Base-by-base conservation (phyloP, 2,797 vertebrate species). In the Karalla daura region DNA sequence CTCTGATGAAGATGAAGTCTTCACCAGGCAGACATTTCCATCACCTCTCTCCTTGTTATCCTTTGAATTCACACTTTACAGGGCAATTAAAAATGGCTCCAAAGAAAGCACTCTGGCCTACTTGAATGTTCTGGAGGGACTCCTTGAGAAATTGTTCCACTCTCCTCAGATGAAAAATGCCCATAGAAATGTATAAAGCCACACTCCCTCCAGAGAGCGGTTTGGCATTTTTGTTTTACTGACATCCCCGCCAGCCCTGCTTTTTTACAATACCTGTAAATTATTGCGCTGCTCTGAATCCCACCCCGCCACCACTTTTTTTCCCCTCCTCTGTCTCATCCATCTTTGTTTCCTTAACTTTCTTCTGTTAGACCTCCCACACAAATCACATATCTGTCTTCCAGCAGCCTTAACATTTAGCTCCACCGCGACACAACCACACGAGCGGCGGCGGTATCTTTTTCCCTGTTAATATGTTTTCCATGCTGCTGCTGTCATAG, bases 181-280 rank as follows among this genome's bases (percentile, higher is more conserved):
- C 79, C 83, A 68, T 28, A 41, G 71, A 78, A 83, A 86, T 69
- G 75, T 81, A 70, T 70, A 80, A 88, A 86, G 64, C 55, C 12
- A 2, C 70, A 5, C 59, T 76, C 56, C 70, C 78, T 74, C 76
- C 37, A 35, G 83, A 84, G 81, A 83, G 70, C 33, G 51, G 51
- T 84, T 88, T 85, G 88, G 81, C 80, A 78, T 89, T 88, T 88
- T 83, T 81, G 83, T 88, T 90, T 91, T 86, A 88, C 76, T 52
- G 80, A 80, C 60, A 41, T 84, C 84, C 79, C 86, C 45, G 62
- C 75, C 76, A 84, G 82, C 86, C 73, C 65, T 75, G 81, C 83
- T 90, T 92, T n/a, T 92, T 88, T 30, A 91, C 84, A 87, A 84
- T 81, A 80, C 75, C 66, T 85, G 72, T 89, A 90, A 91, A 88